Evolutionary conservation across 2,113 vertebrate genomes (phyloP), one percentile per base, ranked within the genome.

Genomic region (Oncorhynchus keta): DNA sequence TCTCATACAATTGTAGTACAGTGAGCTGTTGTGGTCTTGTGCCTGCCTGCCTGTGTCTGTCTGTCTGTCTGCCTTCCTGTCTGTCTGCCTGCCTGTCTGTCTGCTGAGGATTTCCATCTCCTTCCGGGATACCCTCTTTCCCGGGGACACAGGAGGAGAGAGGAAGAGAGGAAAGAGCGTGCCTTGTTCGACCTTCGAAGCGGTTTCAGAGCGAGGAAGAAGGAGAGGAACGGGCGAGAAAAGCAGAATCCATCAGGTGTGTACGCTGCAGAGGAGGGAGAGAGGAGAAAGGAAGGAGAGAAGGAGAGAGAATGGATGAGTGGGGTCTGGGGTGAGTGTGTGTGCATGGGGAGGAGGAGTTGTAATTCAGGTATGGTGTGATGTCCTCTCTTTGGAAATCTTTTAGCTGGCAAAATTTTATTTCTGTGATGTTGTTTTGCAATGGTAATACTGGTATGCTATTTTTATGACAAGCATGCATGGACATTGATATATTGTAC

Each of bases 21-120:
- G 24, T 7, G 51, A 16, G 79, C 84, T 77, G 77, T 70, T 3
- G 32, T 79, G 68, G 45, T 70, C 77, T 51, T 77, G 76, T 68
- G 45, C 26, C 78, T 83, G 5, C 11, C 80, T 66, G 66, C 69
- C 84, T 82, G 57, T n/a, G 55, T 85, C 88, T 89, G 88, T 77
- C 84, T 88, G 85, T 85, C 88, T 89, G 88, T 77, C 84, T 88
- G 85, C 77, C 62, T 32, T 32, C 70, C 76, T 26, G 62, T 85
- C 84, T 45, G 39, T 2, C 39, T 45, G 9, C 2, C 39, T 45
- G 9, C 39, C 39, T 45, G 39, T 12, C 39, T 45, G 39, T 45
- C 39, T 86, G 90, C 87, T 84, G 86, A 91, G 93, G 92, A 93
- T 93, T 92, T 88, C 89, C 86, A 84, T 81, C 86, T 74, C 62